Evolutionary conservation across 2,113 vertebrate species (phyloP), one percentile per base, ranked within the genome.

Genomic region (Alligator mississippiensis): DNA sequence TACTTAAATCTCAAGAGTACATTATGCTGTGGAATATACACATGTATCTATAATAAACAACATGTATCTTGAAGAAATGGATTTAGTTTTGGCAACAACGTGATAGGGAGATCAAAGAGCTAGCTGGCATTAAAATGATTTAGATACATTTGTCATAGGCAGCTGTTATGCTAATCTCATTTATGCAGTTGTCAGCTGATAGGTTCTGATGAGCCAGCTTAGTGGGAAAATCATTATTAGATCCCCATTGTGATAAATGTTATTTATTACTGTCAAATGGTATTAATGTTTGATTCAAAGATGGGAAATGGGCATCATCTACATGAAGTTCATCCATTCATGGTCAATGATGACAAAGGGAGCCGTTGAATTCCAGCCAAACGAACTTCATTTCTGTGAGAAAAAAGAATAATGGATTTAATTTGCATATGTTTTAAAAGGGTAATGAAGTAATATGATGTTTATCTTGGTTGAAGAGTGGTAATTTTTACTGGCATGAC

Each of bases 391-490:
- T 98, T 98, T 98, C 97, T 97, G 96, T 84, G 97, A 97, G 97
- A 97, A 97, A 97, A 98, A 98, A 97, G 98, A 98, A 98, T 98
- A 99, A 99, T 99, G 98, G 98, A 98, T 98, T 98, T 98, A 98
- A 99, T 99, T 99, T 99, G 98, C 99, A 99, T 99, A 98, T 98
- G 98, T 98, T 99, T 99, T 99, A 99, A 99, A 99, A 99, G 98
- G 98, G 98, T 99, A 99, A 99, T 99, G 98, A 99, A 99, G 98
- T 99, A 99, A 99, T 99, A 98, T 98, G 98, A 99, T 99, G 98
- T 99, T 99, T 99, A 99, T 99, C 98, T 99, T 99, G 98, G 98
- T 98, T 98, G 98, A 99, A 99, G 98, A 99, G 98, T 99, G 99
- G 98, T 98, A 98, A 99, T 99, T 98, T 99, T 98, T 98, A 87